Evolutionary conservation across 2,797 vertebrate genomes (phyloP).

Genomic region (Sarcoramphus papa): DNA sequence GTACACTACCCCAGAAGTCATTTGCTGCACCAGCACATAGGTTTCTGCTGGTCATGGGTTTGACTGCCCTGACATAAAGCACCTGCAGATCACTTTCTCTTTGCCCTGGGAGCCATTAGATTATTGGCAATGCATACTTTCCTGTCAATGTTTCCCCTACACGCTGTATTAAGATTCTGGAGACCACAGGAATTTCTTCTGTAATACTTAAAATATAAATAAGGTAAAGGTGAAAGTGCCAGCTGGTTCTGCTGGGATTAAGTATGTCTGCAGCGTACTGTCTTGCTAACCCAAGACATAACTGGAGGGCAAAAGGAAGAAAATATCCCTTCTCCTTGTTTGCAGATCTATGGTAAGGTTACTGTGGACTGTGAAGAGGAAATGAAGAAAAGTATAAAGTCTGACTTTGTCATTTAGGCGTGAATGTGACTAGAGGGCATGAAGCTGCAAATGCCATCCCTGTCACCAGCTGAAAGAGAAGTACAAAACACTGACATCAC

Average conservation of each 20-base stretch:
- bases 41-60: not conserved
- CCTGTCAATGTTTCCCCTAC: not conserved
- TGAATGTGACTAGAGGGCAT: slow-evolving; percentile 22
- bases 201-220: not conserved
- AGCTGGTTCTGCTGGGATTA: not conserved
- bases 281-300: not conserved
- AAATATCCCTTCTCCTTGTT: not conserved
- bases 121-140: not conserved
- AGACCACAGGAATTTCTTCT: not conserved
- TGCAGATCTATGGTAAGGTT: not conserved
- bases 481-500: not conserved
- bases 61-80: not conserved
- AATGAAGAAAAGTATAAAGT: slow-evolving; percentile 14
- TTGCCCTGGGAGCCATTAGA: not conserved
- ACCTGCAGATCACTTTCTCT: not conserved
- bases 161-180: not conserved
- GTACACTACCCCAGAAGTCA: not conserved
- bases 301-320: not conserved
- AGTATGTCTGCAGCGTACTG: not conserved
- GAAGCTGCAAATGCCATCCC: slow-evolving; percentile 20
- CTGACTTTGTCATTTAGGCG: slow-evolving; percentile 30
- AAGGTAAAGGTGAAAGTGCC: not conserved
- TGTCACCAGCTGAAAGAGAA: not conserved
- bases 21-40: not conserved
- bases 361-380: not conserved